These are phyloP conservation scores for Suillia variegata DNA, from an alignment of 2,888 invertebrate genomes.

Conservation along the genomic window DNA sequence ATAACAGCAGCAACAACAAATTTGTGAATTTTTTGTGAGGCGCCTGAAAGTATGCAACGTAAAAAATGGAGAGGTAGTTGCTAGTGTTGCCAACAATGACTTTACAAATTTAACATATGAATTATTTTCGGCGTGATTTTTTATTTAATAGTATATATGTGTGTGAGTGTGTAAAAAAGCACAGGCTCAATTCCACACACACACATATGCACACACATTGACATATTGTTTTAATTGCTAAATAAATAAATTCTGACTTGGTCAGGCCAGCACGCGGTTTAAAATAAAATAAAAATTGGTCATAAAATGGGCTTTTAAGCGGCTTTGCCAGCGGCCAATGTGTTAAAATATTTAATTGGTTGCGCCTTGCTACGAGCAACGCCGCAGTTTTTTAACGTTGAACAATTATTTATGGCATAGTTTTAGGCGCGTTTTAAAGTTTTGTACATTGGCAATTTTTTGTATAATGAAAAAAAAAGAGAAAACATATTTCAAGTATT, in stretches of 20 bases:
- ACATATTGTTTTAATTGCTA: conserved; percentile 48
- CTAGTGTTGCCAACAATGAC: background rate
- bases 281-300: background rate
- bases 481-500: background rate
- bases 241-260: conserved; percentile 37
- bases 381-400: background rate
- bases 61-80: conserved; percentile 1
- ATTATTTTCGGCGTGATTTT: conserved; percentile 6
- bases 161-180: background rate
- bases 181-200: background rate
- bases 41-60: background rate
- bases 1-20: too few relatives aligned
- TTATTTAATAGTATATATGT: conserved; percentile 20
- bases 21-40: conserved; percentile 18
- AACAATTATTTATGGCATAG: background rate
- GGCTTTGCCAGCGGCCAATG: background rate
- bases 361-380: too few relatives aligned
- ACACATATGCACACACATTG: background rate
- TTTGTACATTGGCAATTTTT: too few relatives aligned
- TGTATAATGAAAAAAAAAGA: background rate
- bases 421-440: conserved; percentile 1
- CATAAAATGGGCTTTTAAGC: background rate
- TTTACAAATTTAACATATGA: background rate
- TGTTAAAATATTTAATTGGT: conserved; percentile 13
- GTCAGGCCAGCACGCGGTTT: conserved; percentile 13